Evolutionary conservation across 2,113 vertebrate genomes (phyloP), one percentile per base, ranked within the genome.

Genomic region (Melierax canorus): DNA sequence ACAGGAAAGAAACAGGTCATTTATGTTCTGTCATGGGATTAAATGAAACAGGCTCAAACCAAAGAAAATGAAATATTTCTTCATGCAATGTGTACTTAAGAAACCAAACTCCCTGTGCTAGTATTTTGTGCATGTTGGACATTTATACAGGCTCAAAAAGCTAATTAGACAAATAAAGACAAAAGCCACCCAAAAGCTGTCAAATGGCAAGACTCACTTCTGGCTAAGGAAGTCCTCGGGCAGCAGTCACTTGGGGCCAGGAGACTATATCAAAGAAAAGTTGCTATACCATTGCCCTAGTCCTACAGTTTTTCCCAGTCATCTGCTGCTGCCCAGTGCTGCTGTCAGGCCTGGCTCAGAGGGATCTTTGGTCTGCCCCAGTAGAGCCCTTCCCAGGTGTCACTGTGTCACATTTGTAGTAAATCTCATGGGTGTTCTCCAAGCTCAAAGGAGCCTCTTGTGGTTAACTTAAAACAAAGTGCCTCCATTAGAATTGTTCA

Each of bases 321-420:
- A 16, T 15, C 30, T 69, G 22, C 71, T 94, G 36, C 10, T 72
- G 53, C 26, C 13, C 64, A 67, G 77, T 19, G 56, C 7, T 6
- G 6, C n/a, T 77, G 38, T 27, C 14, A 58, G 50, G 15, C 27
- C 41, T 38, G 30, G 2, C n/a, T 76, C 67, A 26, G 48, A 63
- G 36, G 16, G 67, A 22, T 17, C 20, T 74, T 79, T 66, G 39
- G 45, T 51, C 29, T 79, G 32, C 21, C 50, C n/a, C 34, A 48
- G 34, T 1, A 38, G 24, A 71, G 17, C 6, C 39, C 41, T 78
- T 90, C 34, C 27, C 46, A 80, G 26, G 10, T 29, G 12, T 48
- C 36, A 56, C 62, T 5, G 0, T 27, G 32, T 27, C 0, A 1
- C 50, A 67, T 45, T 72, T 6, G 0, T 32, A 58, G 7, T 5